Evolutionary conservation across 2,113 vertebrate species (phyloP).

Genomic region (Dipodomys ordii): DNA sequence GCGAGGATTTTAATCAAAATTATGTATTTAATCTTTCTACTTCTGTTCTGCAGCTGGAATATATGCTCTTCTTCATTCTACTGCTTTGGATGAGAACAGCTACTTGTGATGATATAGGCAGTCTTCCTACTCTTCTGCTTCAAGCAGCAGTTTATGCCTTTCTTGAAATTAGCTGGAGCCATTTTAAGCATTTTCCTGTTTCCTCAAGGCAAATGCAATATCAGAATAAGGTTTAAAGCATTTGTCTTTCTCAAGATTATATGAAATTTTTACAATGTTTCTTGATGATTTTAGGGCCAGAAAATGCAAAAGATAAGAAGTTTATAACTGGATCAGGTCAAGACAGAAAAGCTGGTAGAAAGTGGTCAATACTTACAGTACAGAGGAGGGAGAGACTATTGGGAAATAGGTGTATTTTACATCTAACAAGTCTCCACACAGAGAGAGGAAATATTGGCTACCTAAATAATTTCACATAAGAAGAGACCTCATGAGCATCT

Average conservation of each 20-base stretch:
- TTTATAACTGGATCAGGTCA: constrained; percentile 1
- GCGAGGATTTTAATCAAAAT: constrained; percentile 77
- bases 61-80: constrained; percentile 48
- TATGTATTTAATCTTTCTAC: constrained; percentile 73
- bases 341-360: constrained; percentile 16
- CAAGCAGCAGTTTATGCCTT: constrained; percentile 72
- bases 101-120: constrained; percentile 76
- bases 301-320: constrained; percentile 54
- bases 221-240: constrained; percentile 66
- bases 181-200: constrained; percentile 78
- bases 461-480: constrained; percentile 7
- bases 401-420: not conserved
- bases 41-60: constrained; percentile 68
- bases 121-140: constrained; percentile 71
- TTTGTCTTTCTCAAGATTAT: constrained; percentile 64
- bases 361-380: not conserved
- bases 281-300: constrained; percentile 56
- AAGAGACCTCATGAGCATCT: not conserved
- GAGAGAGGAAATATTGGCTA: not conserved
- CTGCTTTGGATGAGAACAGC: constrained; percentile 74
- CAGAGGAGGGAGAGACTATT: not conserved
- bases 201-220: constrained; percentile 68
- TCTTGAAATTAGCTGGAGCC: constrained; percentile 71
- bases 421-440: not conserved
- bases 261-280: constrained; percentile 53